These are phyloP conservation scores for Amblyopsis hoosieri DNA, from an alignment of 2,797 vertebrate species.

Conservation along the genomic window DNA sequence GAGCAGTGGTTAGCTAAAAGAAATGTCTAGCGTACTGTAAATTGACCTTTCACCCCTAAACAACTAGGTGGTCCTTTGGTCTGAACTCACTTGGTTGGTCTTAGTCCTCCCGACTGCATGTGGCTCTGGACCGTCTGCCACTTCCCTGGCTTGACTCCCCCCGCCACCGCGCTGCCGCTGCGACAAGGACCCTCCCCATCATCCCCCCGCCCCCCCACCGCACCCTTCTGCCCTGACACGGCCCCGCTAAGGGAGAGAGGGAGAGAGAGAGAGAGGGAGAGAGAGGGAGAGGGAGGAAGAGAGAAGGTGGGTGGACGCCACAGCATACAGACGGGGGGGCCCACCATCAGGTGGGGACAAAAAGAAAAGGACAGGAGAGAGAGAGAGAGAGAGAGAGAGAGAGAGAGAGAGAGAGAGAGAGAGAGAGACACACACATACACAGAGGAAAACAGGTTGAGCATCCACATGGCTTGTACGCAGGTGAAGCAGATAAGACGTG, in stretches of 20 bases:
- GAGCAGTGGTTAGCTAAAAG: too few relatives aligned
- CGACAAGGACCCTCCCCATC: conserved; percentile 87
- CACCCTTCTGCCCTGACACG: conserved; percentile 88
- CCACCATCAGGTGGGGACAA: background rate
- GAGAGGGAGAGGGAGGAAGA: conserved; percentile 63
- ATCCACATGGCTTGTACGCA: conserved; percentile 55
- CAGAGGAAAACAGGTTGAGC: conserved; percentile 64
- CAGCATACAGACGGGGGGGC: too few relatives aligned
- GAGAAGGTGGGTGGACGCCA: conserved; percentile 2
- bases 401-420: conserved; percentile 49
- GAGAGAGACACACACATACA: conserved; percentile 33
- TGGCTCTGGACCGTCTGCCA: conserved; percentile 97
- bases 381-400: background rate
- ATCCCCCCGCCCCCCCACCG: conserved; percentile 84
- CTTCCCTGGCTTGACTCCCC: conserved; percentile 86
- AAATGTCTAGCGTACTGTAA: too few relatives aligned
- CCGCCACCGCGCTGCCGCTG: conserved; percentile 87
- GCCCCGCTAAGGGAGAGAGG: conserved; percentile 88
- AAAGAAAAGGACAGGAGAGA: conserved; percentile 1
- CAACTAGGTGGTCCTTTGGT: background rate
- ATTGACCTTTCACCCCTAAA: too few relatives aligned
- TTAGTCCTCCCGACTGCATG: conserved; percentile 94
- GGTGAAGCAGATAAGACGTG: conserved; percentile 59
- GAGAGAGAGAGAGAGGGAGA: conserved; percentile 52
- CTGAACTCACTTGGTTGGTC: conserved; percentile 94